Evolutionary conservation across 2,797 vertebrate genomes (phyloP).

Genomic region (Oceanodroma leucorhoa): DNA sequence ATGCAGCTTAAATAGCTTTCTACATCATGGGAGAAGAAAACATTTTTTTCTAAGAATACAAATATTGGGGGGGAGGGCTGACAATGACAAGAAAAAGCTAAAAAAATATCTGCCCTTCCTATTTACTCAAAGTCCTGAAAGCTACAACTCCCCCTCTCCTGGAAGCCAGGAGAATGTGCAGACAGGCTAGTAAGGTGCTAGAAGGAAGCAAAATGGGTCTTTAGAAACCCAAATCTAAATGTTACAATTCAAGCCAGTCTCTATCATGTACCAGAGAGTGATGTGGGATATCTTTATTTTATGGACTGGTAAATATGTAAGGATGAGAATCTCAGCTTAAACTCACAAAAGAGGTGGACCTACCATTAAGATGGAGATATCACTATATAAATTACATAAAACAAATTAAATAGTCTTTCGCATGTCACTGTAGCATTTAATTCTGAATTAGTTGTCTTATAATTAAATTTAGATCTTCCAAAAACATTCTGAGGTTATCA

Average conservation of each 20-base stretch:
- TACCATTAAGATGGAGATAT: neutral
- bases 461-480: neutral
- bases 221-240: neutral
- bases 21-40: neutral
- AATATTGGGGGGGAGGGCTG: neutral
- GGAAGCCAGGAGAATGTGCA: neutral
- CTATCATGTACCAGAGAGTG: neutral
- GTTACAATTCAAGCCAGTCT: neutral
- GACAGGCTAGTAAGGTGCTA: neutral
- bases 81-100: neutral
- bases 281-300: rapidly evolving
- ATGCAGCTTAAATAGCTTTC: neutral
- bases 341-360: neutral
- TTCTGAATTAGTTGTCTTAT: neutral
- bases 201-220: neutral
- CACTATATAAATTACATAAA: neutral
- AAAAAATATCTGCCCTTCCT: neutral
- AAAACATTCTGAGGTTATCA: neutral
- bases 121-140: neutral
- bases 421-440: neutral
- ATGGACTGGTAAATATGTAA: rapidly evolving
- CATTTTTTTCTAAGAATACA: neutral
- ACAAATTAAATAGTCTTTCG: neutral
- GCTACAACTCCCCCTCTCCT: neutral
- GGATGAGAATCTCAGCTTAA: neutral